phyloP scores from a whole-genome alignment of 2,888 invertebrate species.

The Sialis lutaria region DNA sequence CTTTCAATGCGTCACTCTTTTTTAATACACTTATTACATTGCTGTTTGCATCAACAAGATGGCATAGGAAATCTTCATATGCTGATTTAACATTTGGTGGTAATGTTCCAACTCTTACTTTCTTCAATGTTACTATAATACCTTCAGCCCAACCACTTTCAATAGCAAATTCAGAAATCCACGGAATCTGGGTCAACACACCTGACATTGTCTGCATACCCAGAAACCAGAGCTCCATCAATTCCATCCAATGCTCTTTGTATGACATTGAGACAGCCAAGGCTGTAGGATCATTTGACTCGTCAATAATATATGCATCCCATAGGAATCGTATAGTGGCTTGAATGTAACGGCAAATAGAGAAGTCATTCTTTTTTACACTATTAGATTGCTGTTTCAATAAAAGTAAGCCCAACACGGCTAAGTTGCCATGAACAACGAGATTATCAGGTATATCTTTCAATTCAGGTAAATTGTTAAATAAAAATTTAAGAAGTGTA shows the following conservation, averaged over 20 bases:
- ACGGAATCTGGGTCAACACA: conserved; percentile 62
- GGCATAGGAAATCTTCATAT: conserved; percentile 76
- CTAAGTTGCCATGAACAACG: conserved; percentile 68
- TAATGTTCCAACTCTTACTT: conserved; percentile 67
- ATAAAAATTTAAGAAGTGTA: conserved; percentile 67
- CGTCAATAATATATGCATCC: conserved; percentile 84
- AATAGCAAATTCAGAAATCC: conserved; percentile 80
- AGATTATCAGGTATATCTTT: conserved; percentile 71
- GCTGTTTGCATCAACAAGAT: conserved; percentile 64
- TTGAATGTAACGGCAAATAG: conserved; percentile 77
- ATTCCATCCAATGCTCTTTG: conserved; percentile 76
- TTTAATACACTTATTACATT: conserved; percentile 58
- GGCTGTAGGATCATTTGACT: conserved; percentile 66
- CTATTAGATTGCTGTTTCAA: conserved; percentile 69
- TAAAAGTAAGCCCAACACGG: conserved; percentile 64
- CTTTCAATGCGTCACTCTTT: conserved; percentile 64
- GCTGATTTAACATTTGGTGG: conserved; percentile 75
- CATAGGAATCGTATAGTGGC: conserved; percentile 79
- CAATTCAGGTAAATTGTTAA: conserved; percentile 67
- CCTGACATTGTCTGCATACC: conserved; percentile 87
- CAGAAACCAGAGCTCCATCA: conserved; percentile 82
- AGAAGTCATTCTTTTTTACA: conserved; percentile 74
- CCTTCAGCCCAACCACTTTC: conserved; percentile 91
- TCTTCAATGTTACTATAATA: conserved; percentile 62
- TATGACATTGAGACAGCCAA: conserved; percentile 73